Conservation (phyloP, 2,113 vertebrate genomes). For the Platichthys stellatus region DNA sequence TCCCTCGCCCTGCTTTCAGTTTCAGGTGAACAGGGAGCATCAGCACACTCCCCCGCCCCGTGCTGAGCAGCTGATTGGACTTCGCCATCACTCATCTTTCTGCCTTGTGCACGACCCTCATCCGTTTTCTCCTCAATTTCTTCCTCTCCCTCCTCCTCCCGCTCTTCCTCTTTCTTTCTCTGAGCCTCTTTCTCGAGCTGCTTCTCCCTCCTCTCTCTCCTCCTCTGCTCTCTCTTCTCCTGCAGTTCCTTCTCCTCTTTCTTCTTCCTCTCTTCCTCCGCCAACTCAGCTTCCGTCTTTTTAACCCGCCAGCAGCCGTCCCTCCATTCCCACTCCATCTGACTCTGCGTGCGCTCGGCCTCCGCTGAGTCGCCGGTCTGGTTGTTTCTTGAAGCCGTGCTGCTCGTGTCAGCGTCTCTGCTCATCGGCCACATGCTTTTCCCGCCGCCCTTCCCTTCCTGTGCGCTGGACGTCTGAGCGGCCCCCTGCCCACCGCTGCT, state of each 20-base stretch:
- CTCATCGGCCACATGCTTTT: constrained; percentile 61
- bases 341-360: constrained; percentile 31
- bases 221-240: constrained; percentile 69
- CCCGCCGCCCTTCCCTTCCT: constrained; percentile 45
- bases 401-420: constrained; percentile 39
- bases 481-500: constrained; percentile 33
- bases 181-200: constrained; percentile 59
- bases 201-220: constrained; percentile 66
- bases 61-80: constrained; percentile 24
- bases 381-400: constrained; percentile 32
- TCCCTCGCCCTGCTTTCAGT: constrained; percentile 6
- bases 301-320: constrained; percentile 78
- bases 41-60: background rate
- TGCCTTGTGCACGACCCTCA: constrained; percentile 7
- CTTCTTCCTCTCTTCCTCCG: constrained; percentile 71
- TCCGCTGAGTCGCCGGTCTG: constrained; percentile 13
- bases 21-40: constrained; percentile 13
- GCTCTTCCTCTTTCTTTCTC: constrained; percentile 38
- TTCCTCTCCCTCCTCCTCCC: constrained; percentile 48
- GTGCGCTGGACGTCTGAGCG: constrained; percentile 11
- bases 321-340: constrained; percentile 77
- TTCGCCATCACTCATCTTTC: constrained; percentile 6
- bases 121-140: constrained; percentile 43
- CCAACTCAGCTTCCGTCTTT: constrained; percentile 70
- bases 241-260: constrained; percentile 58